Percentiles rank a stretch among this genome's conserved stretches.
These are phyloP conservation scores for Procambarus clarkii DNA, from an alignment of 1,140 invertebrate genomes.

Conservation along the genomic window DNA sequence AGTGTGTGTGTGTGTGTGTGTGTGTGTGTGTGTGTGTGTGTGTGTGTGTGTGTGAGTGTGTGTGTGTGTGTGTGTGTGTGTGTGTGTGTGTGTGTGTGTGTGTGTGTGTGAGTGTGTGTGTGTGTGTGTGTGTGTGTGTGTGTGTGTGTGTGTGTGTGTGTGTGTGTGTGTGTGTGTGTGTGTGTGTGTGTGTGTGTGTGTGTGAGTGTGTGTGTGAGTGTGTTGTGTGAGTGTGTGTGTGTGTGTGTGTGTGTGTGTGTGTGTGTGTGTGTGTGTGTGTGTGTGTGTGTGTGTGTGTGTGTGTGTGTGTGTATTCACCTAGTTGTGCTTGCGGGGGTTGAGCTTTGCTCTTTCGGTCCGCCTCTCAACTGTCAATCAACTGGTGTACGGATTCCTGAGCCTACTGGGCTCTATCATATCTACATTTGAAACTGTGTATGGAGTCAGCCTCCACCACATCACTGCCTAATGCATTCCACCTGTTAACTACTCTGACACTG, in stretches of 20 bases:
- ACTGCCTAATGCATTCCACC: too few species aligned
- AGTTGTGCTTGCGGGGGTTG: too few species aligned
- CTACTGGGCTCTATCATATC: too few species aligned
- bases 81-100: constrained; percentile 44
- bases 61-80: background rate
- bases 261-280: background rate
- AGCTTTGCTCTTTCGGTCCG: too few species aligned
- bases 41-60: background rate
- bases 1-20: background rate
- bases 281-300: too few species aligned
- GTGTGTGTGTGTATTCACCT: too few species aligned
- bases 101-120: constrained; percentile 2
- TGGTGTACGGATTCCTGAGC: too few species aligned
- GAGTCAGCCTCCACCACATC: too few species aligned
- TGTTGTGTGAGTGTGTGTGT: constrained; percentile 23
- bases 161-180: constrained; percentile 18
- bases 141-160: constrained; percentile 40
- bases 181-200: constrained; percentile 2
- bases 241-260: constrained; percentile 10
- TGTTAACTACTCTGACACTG: too few species aligned
- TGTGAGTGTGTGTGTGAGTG: constrained; percentile 5
- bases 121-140: background rate
- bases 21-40: constrained; percentile 39
- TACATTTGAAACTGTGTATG: too few species aligned
- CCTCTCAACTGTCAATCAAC: too few species aligned